These are phyloP conservation scores for Aldrovandia affinis DNA, from an alignment of 2,797 vertebrate genomes.

Conservation along the genomic window DNA sequence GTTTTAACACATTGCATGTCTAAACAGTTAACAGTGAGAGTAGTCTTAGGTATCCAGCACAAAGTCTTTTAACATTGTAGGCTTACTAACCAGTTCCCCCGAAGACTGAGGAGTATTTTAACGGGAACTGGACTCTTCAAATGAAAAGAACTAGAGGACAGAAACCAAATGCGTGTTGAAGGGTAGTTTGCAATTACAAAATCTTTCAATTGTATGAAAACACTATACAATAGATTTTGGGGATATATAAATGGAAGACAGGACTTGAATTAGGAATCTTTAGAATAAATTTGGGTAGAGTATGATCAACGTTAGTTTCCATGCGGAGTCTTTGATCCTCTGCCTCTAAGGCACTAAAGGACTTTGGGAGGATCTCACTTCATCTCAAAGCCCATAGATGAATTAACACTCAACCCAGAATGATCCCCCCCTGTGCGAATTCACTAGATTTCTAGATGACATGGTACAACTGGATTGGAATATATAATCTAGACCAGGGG, in stretches of 20 bases:
- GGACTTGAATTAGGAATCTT: neutral
- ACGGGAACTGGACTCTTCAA: neutral
- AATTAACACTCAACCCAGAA: neutral
- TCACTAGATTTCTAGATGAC: neutral
- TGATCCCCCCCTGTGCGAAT: neutral
- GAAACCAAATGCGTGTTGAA: neutral
- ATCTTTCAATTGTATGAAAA: neutral
- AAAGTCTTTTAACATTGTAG: neutral
- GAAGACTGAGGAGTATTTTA: neutral
- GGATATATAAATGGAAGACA: neutral
- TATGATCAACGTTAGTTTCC: slow-evolving; percentile 44
- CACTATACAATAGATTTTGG: neutral
- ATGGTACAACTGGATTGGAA: too few species aligned
- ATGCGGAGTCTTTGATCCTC: slow-evolving; percentile 30
- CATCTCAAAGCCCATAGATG: slow-evolving; percentile 28
- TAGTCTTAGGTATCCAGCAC: neutral
- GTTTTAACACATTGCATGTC: slow-evolving; percentile 27
- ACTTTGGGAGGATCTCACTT: slow-evolving; percentile 55
- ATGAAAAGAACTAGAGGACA: too few species aligned
- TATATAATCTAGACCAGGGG: too few species aligned
- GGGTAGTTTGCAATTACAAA: neutral
- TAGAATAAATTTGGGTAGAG: slow-evolving; percentile 24
- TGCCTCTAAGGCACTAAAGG: slow-evolving; percentile 63
- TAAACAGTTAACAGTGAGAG: slow-evolving; percentile 30
- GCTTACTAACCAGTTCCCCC: neutral